A percentile compares a stretch with the other conserved stretches of the same genome.
phyloP scores from a whole-genome alignment of 2,797 vertebrate genomes.

The Pseudochirops cupreus region DNA sequence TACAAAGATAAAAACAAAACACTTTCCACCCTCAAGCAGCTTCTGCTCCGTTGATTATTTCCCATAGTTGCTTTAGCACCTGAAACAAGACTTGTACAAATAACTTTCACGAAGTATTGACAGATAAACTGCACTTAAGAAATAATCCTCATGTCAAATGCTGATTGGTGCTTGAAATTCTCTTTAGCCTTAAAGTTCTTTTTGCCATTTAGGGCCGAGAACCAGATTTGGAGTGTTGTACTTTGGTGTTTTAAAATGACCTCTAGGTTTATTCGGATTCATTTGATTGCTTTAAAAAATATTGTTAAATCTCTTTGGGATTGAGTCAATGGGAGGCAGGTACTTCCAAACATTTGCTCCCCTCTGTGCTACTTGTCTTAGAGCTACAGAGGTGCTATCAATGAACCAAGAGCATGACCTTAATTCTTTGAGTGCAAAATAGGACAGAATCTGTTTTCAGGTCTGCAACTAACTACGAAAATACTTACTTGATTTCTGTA shows the following conservation, averaged over 20 bases:
- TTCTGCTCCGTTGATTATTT: not conserved
- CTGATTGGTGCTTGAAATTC: not conserved
- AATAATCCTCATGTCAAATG: not conserved
- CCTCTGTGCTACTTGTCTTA: not conserved
- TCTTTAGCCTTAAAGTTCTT: not conserved
- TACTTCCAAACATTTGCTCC: not conserved
- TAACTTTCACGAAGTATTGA: not conserved
- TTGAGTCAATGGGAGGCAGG: not conserved
- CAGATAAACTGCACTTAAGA: not conserved
- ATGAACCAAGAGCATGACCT: not conserved
- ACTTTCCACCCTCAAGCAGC: not conserved
- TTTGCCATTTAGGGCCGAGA: not conserved
- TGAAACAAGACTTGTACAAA: not conserved
- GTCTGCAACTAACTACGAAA: not conserved
- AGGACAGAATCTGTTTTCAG: not conserved
- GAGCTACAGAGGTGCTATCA: not conserved
- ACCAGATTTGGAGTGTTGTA: not conserved
- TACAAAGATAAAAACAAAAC: not conserved
- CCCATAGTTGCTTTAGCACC: not conserved
- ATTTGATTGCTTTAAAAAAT: not conserved
- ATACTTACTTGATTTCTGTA: not conserved
- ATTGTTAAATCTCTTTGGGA: not conserved
- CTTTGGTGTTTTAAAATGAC: constrained; percentile 7
- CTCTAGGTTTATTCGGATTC: not conserved
- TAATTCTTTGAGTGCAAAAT: not conserved